These are phyloP conservation scores for Glareola pratincola DNA, from an alignment of 2,113 vertebrate genomes.

Conservation along the genomic window DNA sequence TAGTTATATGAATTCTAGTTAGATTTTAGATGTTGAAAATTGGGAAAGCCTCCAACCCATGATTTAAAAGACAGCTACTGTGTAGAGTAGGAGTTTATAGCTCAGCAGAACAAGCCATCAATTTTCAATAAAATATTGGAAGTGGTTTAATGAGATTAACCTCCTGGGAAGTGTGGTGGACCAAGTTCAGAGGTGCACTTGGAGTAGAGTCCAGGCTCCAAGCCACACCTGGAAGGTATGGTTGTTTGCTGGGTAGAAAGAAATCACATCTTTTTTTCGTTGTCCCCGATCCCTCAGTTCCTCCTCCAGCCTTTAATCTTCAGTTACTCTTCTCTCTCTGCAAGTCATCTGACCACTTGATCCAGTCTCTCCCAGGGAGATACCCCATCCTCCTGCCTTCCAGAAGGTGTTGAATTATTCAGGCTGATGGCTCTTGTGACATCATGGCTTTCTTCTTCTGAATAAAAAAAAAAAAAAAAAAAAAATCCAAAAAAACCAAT, in stretches of 20 bases:
- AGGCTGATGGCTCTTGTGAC: not conserved
- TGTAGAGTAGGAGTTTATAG: not conserved
- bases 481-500: not conserved
- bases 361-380: not conserved
- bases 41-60: not conserved
- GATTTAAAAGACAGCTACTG: constrained; percentile 7
- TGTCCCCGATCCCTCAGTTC: not conserved
- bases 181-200: not conserved
- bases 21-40: constrained; percentile 35
- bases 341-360: not conserved
- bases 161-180: not conserved
- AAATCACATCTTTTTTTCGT: not conserved
- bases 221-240: not conserved
- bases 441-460: not conserved
- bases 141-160: constrained; percentile 12
- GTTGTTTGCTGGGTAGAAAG: not conserved
- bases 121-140: constrained; percentile 33
- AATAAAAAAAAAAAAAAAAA: not conserved
- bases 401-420: not conserved
- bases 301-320: not conserved
- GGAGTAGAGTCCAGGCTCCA: not conserved
- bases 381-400: not conserved
- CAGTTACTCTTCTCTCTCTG: not conserved
- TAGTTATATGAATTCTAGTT: not conserved
- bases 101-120: not conserved